Base-by-base conservation (phyloP, 1,140 invertebrate genomes). In the Halyomorpha halys region DNA sequence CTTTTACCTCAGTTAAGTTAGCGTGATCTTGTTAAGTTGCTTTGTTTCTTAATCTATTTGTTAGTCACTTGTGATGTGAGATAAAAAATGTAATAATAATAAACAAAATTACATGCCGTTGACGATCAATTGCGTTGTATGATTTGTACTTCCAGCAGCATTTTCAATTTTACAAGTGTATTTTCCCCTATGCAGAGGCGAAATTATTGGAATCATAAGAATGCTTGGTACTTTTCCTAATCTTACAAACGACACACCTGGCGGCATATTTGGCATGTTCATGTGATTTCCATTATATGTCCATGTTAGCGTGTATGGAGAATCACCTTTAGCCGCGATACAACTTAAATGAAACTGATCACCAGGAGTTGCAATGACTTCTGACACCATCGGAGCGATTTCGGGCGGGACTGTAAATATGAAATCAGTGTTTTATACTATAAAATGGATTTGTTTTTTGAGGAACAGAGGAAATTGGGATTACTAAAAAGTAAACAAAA, bases 341-440 rank as follows among this genome's bases (percentile, higher is more conserved):
- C 59, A 60, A 44, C 30, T 60, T 30, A 60, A 25, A 34, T 60
- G 59, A 39, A 60, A 34, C 9, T 60, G 44, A 23, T 61, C 59
- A 16, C 54, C 54, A 25, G 47, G 30, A 14, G 16, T 23, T 23
- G 59, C 34, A 18, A 49, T 16, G 3, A 65, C 90, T 86, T 68
- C 88, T 87, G 71, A 84, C 85, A 75, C 89, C 87, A n/a, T 87
- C 81, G 59, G 85, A 83, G 68, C 86, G 85, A 62, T 89, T 86
- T 69, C 73, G 69, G 21, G 69, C 68, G 61, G 72, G 72, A 65
- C 64, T 65, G 39, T 44, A 49, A 61, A 61, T 49, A 47, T 44
- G 21, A 62, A 62, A n/a, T 19, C 15, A 44, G 15, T 44, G 21
- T 61, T 19, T 19, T n/a, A 27, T n/a, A 8, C 3, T 11, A 51